Conservation (phyloP, 2,888 invertebrate species). For the Pachydiplax longipennis region DNA sequence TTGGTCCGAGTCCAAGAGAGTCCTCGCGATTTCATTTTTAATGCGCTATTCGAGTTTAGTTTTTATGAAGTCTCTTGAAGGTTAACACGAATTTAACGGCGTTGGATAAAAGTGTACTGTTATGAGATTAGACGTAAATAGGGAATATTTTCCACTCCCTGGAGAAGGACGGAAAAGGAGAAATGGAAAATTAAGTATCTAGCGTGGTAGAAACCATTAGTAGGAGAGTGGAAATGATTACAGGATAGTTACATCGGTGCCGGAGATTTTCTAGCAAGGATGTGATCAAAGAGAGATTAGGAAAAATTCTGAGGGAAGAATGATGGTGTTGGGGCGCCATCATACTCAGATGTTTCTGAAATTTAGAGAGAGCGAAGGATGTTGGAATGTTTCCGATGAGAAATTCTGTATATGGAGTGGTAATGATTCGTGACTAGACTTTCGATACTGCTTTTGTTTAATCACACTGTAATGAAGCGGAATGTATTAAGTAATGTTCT, state of each 20-base stretch:
- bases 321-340: too few relatives aligned
- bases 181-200: background rate
- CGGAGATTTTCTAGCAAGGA: background rate
- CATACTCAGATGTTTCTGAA: too few relatives aligned
- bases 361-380: too few relatives aligned
- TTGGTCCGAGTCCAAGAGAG: background rate
- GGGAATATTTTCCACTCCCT: background rate
- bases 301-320: too few relatives aligned
- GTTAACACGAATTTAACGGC: background rate
- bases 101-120: background rate
- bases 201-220: background rate
- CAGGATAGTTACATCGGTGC: too few relatives aligned
- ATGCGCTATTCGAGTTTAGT: background rate
- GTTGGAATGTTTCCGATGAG: too few relatives aligned
- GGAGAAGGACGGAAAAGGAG: background rate
- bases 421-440: too few relatives aligned
- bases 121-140: background rate
- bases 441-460: too few relatives aligned
- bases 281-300: background rate
- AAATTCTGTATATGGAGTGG: too few relatives aligned
- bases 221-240: too few relatives aligned
- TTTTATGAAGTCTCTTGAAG: background rate
- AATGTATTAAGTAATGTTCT: too few relatives aligned
- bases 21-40: background rate
- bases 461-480: too few relatives aligned